These are phyloP conservation scores for Onchidella celtica DNA, from an alignment of 2,888 invertebrate genomes.

Conservation along the genomic window DNA sequence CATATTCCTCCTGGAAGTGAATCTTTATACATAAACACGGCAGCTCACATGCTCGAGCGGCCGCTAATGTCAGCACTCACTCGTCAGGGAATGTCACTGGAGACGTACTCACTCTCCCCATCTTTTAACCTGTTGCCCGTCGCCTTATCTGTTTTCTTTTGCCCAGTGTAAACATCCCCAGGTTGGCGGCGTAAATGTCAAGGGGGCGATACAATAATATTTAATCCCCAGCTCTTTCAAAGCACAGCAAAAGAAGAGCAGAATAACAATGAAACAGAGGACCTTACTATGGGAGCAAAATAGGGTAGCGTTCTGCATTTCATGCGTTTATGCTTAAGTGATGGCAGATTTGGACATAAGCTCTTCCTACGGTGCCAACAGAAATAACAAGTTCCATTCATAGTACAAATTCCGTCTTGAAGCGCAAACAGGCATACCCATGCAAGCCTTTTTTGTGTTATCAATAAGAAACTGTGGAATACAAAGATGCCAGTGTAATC, in stretches of 20 bases:
- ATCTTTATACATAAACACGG: not conserved
- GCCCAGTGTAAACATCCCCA: not conserved
- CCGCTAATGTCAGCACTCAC: not conserved
- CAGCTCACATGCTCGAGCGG: not conserved
- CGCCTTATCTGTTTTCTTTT: constrained; percentile 8
- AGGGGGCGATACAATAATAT: constrained; percentile 6
- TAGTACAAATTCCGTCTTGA: too few species aligned
- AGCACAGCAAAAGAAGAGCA: not conserved
- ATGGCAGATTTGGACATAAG: too few species aligned
- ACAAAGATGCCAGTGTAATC: too few species aligned
- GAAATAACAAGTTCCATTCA: too few species aligned
- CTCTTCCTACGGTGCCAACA: too few species aligned
- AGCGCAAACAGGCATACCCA: too few species aligned
- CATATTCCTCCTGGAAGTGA: not conserved
- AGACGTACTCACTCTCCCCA: not conserved
- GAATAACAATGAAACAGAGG: not conserved
- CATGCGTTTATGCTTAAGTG: too few species aligned
- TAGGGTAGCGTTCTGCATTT: too few species aligned
- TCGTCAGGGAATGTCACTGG: not conserved
- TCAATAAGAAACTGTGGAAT: too few species aligned
- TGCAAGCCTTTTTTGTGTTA: too few species aligned
- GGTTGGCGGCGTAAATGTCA: not conserved
- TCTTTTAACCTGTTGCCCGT: not conserved
- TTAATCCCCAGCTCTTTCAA: not conserved
- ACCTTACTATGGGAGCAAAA: not conserved